Evolutionary conservation across 2,797 vertebrate species (phyloP), one percentile per base, ranked within the genome.

Genomic region (Acanthornis magna): DNA sequence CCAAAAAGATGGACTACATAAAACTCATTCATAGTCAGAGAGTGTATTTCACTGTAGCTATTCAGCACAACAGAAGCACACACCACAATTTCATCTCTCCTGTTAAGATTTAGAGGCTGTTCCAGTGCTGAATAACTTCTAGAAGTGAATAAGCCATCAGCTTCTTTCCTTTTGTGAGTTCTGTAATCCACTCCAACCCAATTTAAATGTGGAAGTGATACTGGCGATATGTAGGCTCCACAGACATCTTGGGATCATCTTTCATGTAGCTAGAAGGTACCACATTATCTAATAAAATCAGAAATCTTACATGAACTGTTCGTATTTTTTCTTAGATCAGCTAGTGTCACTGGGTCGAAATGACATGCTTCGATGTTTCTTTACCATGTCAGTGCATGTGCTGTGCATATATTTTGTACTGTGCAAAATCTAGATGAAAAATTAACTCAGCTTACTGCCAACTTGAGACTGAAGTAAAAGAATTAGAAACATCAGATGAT

Each of bases 31-130:
- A 27, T 91, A 96, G 95, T 96, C 78, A 95, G 67, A 76, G 27
- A 76, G 27, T 54, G 38, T 58, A 53, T 96, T 95, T 92, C 95
- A 68, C 81, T 96, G 88, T 30, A 68, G 58, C 93, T 94, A 89
- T 57, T 91, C 55, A 76, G 63, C 76, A 93, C 85, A 94, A 87
- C 78, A 94, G 80, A 73, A 90, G 45, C 53, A 94, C 30, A 87
- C 26, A 88, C 76, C 86, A n/a, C 62, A 72, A 78, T 95, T 96
- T 95, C 61, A 77, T 95, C 66, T 32, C 32, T 50, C 26, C 73
- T 7, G 2, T 68, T 95, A 88, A 91, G 92, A 65, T 25, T 88
- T 88, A 72, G 34, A 93, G 83, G 43, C 47, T 81, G 23, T 74
- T 78, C 43, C 38, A n/a, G 11, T 61, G 45, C 38, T 61, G 53